Evolutionary conservation across 2,888 invertebrate species (phyloP).

Genomic region (Toxonevra muliebris): DNA sequence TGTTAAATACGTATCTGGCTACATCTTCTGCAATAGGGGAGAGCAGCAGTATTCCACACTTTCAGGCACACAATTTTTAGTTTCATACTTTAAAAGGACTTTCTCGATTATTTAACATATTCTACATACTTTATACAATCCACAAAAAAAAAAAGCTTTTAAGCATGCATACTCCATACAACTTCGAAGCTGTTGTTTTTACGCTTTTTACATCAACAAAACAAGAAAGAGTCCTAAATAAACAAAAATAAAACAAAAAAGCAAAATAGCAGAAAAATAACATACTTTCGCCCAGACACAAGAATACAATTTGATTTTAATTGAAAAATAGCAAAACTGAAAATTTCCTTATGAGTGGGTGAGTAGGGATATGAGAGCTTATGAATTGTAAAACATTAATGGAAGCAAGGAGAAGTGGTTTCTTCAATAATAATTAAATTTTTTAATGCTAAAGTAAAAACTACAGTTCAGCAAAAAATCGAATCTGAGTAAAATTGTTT

Average conservation of each 20-base stretch:
- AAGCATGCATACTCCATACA: conserved; percentile 2
- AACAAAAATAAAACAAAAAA: conserved; percentile 47
- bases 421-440: no score
- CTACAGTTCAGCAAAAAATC: no score
- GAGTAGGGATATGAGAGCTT: not conserved
- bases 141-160: no score
- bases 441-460: no score
- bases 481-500: no score
- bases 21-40: no score
- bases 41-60: no score
- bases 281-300: conserved; percentile 41
- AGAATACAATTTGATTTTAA: conserved; percentile 57
- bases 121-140: no score
- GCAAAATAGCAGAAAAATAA: conserved; percentile 37
- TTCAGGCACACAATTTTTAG: no score
- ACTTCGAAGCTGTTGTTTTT: conserved; percentile 22
- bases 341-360: conserved; percentile 18
- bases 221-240: conserved; percentile 54
- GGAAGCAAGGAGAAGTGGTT: not conserved
- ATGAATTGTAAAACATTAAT: conserved; percentile 3
- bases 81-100: no score
- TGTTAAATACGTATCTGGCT: conserved; percentile 49
- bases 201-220: conserved; percentile 46
- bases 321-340: conserved; percentile 52
- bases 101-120: no score